Conservation (phyloP, 2,888 invertebrate species). For the Siphonodentalium dalli region DNA sequence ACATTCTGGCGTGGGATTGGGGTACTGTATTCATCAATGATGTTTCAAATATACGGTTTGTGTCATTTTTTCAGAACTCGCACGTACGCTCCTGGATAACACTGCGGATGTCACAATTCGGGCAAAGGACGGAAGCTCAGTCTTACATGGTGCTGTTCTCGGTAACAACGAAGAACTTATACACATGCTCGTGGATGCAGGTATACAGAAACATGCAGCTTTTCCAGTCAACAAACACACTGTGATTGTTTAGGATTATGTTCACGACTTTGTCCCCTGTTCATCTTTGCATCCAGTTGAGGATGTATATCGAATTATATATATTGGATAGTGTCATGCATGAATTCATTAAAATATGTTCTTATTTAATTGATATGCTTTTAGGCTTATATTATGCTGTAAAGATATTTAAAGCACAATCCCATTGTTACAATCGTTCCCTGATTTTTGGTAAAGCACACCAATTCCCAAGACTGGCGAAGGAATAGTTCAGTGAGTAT, state of each 20-base stretch:
- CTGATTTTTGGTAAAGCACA: too few relatives aligned
- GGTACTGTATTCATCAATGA: too few relatives aligned
- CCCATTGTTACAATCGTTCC: too few relatives aligned
- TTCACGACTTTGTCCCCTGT: neutral
- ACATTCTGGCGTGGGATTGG: too few relatives aligned
- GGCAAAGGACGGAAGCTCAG: slow-evolving; percentile 49
- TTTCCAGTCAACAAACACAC: neutral
- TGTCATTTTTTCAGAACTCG: slow-evolving; percentile 45
- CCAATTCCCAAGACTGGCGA: too few relatives aligned
- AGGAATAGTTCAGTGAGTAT: too few relatives aligned
- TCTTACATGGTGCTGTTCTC: slow-evolving; percentile 57
- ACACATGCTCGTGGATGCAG: slow-evolving; percentile 48
- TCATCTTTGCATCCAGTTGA: neutral
- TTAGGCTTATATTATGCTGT: too few relatives aligned
- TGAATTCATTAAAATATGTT: too few relatives aligned
- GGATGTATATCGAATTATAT: neutral
- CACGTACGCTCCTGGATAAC: slow-evolving; percentile 43
- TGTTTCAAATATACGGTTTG: too few relatives aligned
- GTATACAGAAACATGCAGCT: slow-evolving; percentile 27
- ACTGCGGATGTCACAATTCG: slow-evolving; percentile 39
- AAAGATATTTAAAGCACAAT: too few relatives aligned
- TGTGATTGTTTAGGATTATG: neutral
- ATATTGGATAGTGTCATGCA: too few relatives aligned
- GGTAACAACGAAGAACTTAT: slow-evolving; percentile 53
- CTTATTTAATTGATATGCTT: too few relatives aligned